Evolutionary conservation across 2,888 invertebrate genomes (phyloP).

Genomic region (Steromphala cineraria): DNA sequence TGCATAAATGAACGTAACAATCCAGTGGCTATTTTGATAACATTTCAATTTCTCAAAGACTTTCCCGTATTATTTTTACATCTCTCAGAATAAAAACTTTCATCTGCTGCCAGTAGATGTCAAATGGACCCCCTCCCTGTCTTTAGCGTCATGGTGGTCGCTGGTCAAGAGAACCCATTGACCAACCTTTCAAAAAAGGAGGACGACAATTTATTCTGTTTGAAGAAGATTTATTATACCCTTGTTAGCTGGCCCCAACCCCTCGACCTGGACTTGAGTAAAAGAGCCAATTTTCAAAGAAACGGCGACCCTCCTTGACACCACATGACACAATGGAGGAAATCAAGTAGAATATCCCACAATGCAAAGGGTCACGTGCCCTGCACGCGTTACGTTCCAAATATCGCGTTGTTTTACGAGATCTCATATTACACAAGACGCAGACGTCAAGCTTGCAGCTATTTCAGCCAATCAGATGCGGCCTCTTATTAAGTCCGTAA

Average conservation of each 20-base stretch:
- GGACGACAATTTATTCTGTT: background rate
- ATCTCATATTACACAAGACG: constrained; percentile 1
- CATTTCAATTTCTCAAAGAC: too few species aligned
- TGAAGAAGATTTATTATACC: background rate
- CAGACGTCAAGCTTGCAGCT: background rate
- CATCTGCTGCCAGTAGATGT: too few species aligned
- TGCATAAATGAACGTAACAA: too few species aligned
- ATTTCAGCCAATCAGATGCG: background rate
- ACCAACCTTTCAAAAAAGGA: background rate
- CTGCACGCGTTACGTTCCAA: background rate
- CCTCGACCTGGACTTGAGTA: background rate
- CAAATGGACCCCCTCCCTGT: too few species aligned
- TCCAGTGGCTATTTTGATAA: too few species aligned
- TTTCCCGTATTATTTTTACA: too few species aligned
- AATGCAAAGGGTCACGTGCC: background rate
- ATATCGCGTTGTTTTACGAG: background rate
- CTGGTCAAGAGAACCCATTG: background rate
- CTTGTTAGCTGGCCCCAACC: background rate
- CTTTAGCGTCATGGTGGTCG: background rate
- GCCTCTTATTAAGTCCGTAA: background rate
- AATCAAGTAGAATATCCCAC: background rate
- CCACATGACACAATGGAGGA: background rate
- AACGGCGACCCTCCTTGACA: background rate
- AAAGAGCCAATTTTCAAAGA: constrained; percentile 8
- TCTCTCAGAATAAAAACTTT: too few species aligned